Evolutionary conservation across 2,113 vertebrate genomes (phyloP).

Genomic region (Empidonax traillii): DNA sequence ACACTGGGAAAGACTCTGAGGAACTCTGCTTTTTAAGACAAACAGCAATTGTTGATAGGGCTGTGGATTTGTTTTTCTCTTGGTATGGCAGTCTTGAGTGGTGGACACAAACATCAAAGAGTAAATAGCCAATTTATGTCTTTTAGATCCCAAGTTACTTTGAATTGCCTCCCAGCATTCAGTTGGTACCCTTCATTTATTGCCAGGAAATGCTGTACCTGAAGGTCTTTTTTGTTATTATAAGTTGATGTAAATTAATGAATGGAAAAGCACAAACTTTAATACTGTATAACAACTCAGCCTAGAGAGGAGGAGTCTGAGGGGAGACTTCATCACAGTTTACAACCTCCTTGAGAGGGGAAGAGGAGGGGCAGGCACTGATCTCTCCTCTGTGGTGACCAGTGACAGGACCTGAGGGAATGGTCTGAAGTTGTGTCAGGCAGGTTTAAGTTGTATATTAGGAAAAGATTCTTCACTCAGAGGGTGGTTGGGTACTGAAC

Average conservation of each 20-base stretch:
- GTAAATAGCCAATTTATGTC: neutral
- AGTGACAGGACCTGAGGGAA: neutral
- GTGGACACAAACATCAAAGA: neutral
- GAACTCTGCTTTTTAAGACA: neutral
- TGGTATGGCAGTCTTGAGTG: neutral
- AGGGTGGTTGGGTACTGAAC: neutral
- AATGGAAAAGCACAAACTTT: neutral
- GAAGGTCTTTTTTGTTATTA: neutral
- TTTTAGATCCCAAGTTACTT: neutral
- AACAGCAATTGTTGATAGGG: neutral
- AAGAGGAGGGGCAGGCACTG: neutral
- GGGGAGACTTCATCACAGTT: accelerated
- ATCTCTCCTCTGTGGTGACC: neutral
- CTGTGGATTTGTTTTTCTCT: neutral
- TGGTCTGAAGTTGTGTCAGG: neutral
- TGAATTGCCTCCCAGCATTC: neutral
- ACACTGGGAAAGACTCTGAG: neutral
- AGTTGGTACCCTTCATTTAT: neutral
- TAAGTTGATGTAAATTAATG: neutral
- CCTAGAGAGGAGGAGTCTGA: neutral
- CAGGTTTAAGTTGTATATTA: neutral
- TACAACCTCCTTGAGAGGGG: accelerated
- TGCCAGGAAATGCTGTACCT: neutral
- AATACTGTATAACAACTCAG: neutral
- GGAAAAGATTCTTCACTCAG: neutral